These are phyloP conservation scores for Spodoptera frugiperda DNA, from an alignment of 1,140 invertebrate genomes.

Conservation along the genomic window DNA sequence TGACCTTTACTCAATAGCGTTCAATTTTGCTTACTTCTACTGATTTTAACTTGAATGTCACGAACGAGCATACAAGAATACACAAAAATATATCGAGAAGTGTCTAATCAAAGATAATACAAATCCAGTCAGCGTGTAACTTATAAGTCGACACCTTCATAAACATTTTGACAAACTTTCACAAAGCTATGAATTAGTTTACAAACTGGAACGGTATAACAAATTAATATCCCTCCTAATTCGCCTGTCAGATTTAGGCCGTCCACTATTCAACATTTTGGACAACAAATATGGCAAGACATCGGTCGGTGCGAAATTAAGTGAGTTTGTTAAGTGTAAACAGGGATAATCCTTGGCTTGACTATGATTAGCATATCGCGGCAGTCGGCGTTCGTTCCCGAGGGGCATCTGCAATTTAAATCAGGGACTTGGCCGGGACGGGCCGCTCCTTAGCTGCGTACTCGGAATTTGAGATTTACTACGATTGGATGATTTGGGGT, in stretches of 20 bases:
- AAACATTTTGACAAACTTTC: constrained; percentile 11
- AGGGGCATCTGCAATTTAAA: constrained; percentile 84
- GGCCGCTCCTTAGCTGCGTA: constrained; percentile 78
- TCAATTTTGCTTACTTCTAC: no score
- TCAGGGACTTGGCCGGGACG: constrained; percentile 78
- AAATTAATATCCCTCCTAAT: constrained; percentile 41
- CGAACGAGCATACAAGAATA: no score
- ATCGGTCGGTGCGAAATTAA: constrained; percentile 82
- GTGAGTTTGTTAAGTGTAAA: constrained; percentile 86
- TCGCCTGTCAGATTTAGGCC: constrained; percentile 45
- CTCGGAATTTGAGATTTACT: constrained; percentile 82
- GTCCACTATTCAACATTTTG: constrained; percentile 45
- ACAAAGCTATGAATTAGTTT: constrained; percentile 20
- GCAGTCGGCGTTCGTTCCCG: constrained; percentile 76
- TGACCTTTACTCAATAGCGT: no score
- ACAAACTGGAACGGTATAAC: constrained; percentile 14
- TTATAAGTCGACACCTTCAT: background rate
- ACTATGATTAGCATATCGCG: constrained; percentile 85
- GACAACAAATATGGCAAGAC: constrained; percentile 74
- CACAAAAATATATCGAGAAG: background rate
- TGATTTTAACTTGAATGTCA: no score
- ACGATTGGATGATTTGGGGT: constrained; percentile 82
- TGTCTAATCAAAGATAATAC: background rate
- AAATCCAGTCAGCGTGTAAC: background rate
- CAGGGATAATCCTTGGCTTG: constrained; percentile 85